Base-by-base conservation (phyloP, 2,797 vertebrate genomes). In the Propithecus deckenii region DNA sequence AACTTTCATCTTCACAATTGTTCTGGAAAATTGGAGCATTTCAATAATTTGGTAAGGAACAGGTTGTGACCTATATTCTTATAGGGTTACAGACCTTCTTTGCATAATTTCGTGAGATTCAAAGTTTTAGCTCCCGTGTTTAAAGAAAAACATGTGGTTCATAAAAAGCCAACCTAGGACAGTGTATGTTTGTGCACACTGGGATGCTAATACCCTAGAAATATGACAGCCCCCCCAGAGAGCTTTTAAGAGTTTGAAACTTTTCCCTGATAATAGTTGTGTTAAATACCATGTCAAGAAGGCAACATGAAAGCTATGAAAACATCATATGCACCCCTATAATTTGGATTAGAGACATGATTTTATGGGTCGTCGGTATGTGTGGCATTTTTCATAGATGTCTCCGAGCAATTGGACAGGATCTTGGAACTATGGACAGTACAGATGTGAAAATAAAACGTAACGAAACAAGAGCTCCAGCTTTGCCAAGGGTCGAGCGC, bases 401-500 rank as follows among this genome's bases (percentile, higher is more conserved):
- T 69, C 94, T 74, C 41, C 13, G 30, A 89, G 84, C 32, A 23
- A 52, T 4, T 48, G 52, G 74, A 5, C 79, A 25, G 23, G 35
- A 32, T 35, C 94, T 78, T 89, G 74, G 95, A 92, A 89, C 0
- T 43, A 72, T 25, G 4, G 38, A 57, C 43, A 20, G 7, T 5
- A 25, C 5, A 94, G 89, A 96, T 46, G 95, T 98, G 98, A 97
- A 98, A 85, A 91, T 72, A 61, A 83, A 85, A 61, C 72, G 81
- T 87, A 55, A 41, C 75, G 91, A 87, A 98, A 78, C 5, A 48
- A 5, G 2, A 0, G 32, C 74, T 91, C 80, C 89, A 5, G 43
- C 57, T 75, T 94, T 98, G 98, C 96, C 96, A 92, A 84, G 97
- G 97, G 98, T 98, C 97, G 97, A 92, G 88, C 93, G 12, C 95